Evolutionary conservation across 37 sponge, comb jelly and placozoan genomes (phyloP), one percentile per base, ranked within the genome.

Genomic region (Oopsacas minuta): DNA sequence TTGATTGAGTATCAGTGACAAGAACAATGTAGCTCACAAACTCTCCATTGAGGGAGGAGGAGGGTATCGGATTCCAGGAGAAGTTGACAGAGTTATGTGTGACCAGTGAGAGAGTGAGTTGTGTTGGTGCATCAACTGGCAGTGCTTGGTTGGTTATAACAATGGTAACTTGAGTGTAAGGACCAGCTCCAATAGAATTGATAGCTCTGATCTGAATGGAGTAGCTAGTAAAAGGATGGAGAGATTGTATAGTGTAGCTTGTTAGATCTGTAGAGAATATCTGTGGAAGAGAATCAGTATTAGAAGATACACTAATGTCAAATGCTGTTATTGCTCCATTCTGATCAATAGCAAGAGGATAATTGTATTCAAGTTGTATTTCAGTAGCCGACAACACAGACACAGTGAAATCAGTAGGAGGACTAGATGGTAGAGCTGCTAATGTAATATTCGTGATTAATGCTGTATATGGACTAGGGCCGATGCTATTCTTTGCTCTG

Each of bases 31-130:
- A 25, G 30, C 75, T n/a, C 1, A 25, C 28, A 3, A 61, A 61
- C 1, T 7, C 28, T 61, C 75, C 75, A 34, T 61, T 61, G 75
- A 61, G 75, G 5, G 75, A 61, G 30, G 20, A 10, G 30, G 20
- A 5, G 32, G 30, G 5, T 3, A n/a, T 5, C 20, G 28, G 20
- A 3, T n/a, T 20, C 75, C 75, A 61, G 20, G 75, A 61, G 7
- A 61, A 7, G 75, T 61, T 61, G 30, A n/a, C 75, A 61, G 75
- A 61, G 75, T 12, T 61, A 34, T 61, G 75, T 32, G 75, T 61
- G 75, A 61, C 75, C 7, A n/a, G 30, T 12, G 28, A 3, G 17
- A 61, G 75, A 3, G 75, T 20, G 75, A 61, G 75, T 5, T 61
- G 75, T 12, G 75, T 12, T 25, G 75, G 75, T 3, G 75, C 28